Percentiles rank a stretch among this genome's conserved stretches.
phyloP scores from a whole-genome alignment of 2,797 vertebrate species.

The Sebastes diploproa region DNA sequence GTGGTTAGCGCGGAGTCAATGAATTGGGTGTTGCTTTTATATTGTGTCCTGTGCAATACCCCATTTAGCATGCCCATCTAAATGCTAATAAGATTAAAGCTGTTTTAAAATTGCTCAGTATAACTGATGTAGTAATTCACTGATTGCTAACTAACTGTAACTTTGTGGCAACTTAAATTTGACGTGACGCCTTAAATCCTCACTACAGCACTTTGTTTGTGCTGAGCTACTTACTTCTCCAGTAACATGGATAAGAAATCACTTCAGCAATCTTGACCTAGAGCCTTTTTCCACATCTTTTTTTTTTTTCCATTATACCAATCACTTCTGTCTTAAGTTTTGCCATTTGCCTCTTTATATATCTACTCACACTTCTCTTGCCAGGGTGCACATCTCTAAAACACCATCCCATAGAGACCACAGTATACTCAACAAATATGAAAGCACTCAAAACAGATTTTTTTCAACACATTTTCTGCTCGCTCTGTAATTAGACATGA shows the following conservation, averaged over 20 bases:
- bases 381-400: not conserved
- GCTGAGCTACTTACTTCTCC: slow-evolving; percentile 18
- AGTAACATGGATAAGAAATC: not conserved
- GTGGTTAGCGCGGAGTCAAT: slow-evolving; percentile 72
- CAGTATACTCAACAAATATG: slow-evolving; percentile 4
- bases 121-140: slow-evolving; percentile 68
- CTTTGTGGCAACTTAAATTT: slow-evolving; percentile 60
- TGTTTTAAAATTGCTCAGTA: slow-evolving; percentile 68
- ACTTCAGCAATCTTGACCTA: not conserved
- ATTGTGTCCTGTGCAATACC: slow-evolving; percentile 74
- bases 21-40: slow-evolving; percentile 73
- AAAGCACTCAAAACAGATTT: not conserved
- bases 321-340: slow-evolving; percentile 8
- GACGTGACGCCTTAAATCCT: slow-evolving; percentile 38
- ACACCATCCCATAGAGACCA: not conserved
- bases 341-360: slow-evolving; percentile 9
- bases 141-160: slow-evolving; percentile 76
- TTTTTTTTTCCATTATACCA: not conserved
- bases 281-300: not conserved
- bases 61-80: slow-evolving; percentile 78
- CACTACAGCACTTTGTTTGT: slow-evolving; percentile 12
- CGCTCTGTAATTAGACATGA: slow-evolving; percentile 18
- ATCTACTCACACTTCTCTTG: not conserved
- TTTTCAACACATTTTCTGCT: not conserved
- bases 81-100: slow-evolving; percentile 81